These are phyloP conservation scores for Epizoanthus rinbou DNA, from an alignment of 92 coral and sea anemone genomes.

Conservation along the genomic window DNA sequence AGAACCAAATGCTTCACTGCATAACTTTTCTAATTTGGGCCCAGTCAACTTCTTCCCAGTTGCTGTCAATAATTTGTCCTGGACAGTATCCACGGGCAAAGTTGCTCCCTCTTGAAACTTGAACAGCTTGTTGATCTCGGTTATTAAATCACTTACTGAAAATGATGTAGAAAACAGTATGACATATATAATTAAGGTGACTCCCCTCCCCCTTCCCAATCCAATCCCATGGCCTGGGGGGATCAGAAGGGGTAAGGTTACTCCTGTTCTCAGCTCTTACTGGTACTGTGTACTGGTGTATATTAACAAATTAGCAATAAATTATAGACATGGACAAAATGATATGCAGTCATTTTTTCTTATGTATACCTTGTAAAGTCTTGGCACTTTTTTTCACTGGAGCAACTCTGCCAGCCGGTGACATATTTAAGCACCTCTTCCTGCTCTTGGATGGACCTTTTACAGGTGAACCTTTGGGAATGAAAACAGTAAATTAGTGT, in stretches of 20 bases:
- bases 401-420: neutral
- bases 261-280: too few species aligned
- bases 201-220: too few species aligned
- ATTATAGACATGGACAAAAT: too few species aligned
- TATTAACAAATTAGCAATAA: too few species aligned
- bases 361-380: neutral
- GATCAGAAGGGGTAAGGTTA: too few species aligned
- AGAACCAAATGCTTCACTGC: neutral
- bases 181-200: too few species aligned
- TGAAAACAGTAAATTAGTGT: too few species aligned
- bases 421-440: neutral
- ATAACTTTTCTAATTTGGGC: neutral
- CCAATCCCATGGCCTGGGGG: too few species aligned
- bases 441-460: neutral
- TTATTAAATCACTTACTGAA: slow-evolving; percentile 3
- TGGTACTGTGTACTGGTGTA: too few species aligned
- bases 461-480: neutral
- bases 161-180: neutral
- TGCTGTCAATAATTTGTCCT: neutral
- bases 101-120: neutral
- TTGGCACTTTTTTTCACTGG: neutral
- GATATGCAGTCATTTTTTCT: too few species aligned
- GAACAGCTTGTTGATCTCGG: neutral
- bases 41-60: neutral
- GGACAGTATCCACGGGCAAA: neutral